A percentile compares a stretch with the other conserved stretches of the same genome.
Conservation (phyloP, 2,888 invertebrate species). For the Chirona hameri region DNA sequence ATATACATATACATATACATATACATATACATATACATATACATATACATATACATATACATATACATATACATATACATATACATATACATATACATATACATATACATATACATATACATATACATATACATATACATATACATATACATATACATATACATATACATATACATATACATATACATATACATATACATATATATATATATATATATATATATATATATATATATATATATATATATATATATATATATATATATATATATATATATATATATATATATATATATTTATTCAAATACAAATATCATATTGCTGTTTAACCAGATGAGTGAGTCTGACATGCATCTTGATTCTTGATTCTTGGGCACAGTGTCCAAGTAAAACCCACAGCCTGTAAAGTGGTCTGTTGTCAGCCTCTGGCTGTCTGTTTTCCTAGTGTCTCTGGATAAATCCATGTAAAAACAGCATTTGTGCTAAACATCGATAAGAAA, state of each 20-base stretch:
- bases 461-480: too few relatives aligned
- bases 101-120: not conserved
- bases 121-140: not conserved
- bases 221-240: not conserved
- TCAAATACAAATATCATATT: not conserved
- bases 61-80: not conserved
- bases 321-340: too few relatives aligned
- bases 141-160: not conserved
- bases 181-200: not conserved
- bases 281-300: not conserved
- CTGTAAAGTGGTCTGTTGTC: too few relatives aligned
- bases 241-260: not conserved
- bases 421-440: too few relatives aligned
- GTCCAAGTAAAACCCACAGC: too few relatives aligned
- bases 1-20: not conserved
- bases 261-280: not conserved
- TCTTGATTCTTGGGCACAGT: too few relatives aligned
- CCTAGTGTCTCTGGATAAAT: too few relatives aligned
- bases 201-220: not conserved
- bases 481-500: too few relatives aligned
- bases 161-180: not conserved
- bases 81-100: not conserved
- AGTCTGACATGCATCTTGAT: too few relatives aligned
- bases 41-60: not conserved
- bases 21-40: not conserved